Percentiles rank a stretch among this genome's conserved stretches.
Evolutionary conservation across 2,113 vertebrate species (phyloP).

Genomic region (Neodon shergylaensis): DNA sequence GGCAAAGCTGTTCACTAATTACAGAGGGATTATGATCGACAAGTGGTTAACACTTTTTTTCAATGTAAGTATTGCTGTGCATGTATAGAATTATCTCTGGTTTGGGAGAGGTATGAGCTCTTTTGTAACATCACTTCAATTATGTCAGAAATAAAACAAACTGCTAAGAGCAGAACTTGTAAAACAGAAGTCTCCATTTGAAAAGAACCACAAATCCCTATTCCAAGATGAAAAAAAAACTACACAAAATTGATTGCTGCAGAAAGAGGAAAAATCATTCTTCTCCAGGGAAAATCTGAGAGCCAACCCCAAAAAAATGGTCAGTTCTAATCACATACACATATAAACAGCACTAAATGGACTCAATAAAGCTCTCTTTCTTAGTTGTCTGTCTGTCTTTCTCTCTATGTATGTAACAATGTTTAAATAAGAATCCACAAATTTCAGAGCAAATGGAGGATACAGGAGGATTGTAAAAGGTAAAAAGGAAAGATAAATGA

Average conservation of each 20-base stretch:
- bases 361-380: not conserved
- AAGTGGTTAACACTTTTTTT: not conserved
- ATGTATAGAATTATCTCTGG: not conserved
- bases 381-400: not conserved
- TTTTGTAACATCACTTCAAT: not conserved
- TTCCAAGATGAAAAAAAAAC: not conserved
- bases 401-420: not conserved
- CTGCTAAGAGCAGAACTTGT: not conserved
- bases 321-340: not conserved
- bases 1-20: not conserved
- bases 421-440: not conserved
- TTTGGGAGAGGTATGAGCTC: not conserved
- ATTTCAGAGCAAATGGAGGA: not conserved
- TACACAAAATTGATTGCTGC: not conserved
- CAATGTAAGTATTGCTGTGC: not conserved
- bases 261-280: not conserved
- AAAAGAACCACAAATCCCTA: not conserved
- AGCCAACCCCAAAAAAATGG: not conserved
- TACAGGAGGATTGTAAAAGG: no score
- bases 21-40: not conserved
- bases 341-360: not conserved
- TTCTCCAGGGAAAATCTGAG: not conserved
- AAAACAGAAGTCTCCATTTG: not conserved
- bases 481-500: not conserved
- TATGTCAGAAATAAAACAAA: conserved; percentile 25